Percentiles rank a stretch among this genome's conserved stretches.
Conservation (phyloP, 2,888 invertebrate genomes). For the Drosophila rellima region DNA sequence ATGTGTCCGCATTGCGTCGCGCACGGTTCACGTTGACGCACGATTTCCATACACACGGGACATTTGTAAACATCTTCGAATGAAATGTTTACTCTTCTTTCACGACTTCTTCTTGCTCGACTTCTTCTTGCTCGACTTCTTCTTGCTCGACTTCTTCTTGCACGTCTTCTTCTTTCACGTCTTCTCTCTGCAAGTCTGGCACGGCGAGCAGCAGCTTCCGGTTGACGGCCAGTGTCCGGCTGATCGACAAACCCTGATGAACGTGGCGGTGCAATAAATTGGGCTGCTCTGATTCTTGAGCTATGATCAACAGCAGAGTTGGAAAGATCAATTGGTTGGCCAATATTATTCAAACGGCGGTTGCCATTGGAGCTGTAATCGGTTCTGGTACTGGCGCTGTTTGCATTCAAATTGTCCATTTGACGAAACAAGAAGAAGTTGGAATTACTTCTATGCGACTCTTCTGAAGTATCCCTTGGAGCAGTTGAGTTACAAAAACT, state of each 20-base stretch:
- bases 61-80: constrained; percentile 58
- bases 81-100: background rate
- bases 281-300: background rate
- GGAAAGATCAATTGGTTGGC: constrained; percentile 8
- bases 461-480: background rate
- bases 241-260: too few relatives aligned
- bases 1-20: constrained; percentile 79
- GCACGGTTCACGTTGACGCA: constrained; percentile 57
- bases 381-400: too few relatives aligned
- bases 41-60: constrained; percentile 75
- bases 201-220: too few relatives aligned
- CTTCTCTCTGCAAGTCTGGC: too few relatives aligned
- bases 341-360: background rate
- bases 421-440: too few relatives aligned
- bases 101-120: too few relatives aligned
- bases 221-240: too few relatives aligned
- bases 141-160: too few relatives aligned
- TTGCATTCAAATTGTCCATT: background rate
- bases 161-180: too few relatives aligned
- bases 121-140: too few relatives aligned
- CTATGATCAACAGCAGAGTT: background rate
- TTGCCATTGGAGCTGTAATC: background rate
- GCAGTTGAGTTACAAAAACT: background rate
- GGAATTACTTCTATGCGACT: background rate
- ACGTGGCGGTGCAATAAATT: background rate